These are phyloP conservation scores for Dipodomys stephensi DNA, from an alignment of 2,113 vertebrate genomes.

Conservation along the genomic window DNA sequence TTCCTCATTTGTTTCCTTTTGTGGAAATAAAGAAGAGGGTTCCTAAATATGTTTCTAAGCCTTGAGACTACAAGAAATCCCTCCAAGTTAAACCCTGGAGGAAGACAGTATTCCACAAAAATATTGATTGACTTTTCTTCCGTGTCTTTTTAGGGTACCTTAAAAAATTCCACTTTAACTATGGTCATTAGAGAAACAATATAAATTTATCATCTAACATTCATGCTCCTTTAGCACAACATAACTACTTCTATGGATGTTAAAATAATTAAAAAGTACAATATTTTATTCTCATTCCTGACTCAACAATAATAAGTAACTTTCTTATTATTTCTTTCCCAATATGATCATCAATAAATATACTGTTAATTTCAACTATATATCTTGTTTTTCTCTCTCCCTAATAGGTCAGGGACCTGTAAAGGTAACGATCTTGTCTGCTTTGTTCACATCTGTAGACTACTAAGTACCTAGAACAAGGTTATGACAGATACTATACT, in stretches of 20 bases:
- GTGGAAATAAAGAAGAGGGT: not conserved
- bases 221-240: not conserved
- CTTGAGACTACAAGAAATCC: not conserved
- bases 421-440: not conserved
- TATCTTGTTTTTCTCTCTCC: not conserved
- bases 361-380: not conserved
- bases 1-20: constrained; percentile 22
- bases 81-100: not conserved
- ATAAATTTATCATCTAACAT: not conserved
- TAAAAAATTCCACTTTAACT: not conserved
- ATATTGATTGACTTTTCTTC: not conserved
- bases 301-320: not conserved
- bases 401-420: not conserved
- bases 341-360: not conserved
- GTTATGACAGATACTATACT: not conserved
- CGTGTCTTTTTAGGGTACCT: not conserved
- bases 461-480: not conserved
- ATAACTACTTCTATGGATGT: not conserved
- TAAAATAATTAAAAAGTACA: constrained; percentile 13
- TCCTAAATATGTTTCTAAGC: constrained; percentile 14
- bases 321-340: constrained; percentile 7
- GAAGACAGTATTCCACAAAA: not conserved
- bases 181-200: not conserved
- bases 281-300: constrained; percentile 9
- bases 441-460: not conserved